phyloP scores from a whole-genome alignment of 2,888 invertebrate species.

The Crematogaster levior region DNA sequence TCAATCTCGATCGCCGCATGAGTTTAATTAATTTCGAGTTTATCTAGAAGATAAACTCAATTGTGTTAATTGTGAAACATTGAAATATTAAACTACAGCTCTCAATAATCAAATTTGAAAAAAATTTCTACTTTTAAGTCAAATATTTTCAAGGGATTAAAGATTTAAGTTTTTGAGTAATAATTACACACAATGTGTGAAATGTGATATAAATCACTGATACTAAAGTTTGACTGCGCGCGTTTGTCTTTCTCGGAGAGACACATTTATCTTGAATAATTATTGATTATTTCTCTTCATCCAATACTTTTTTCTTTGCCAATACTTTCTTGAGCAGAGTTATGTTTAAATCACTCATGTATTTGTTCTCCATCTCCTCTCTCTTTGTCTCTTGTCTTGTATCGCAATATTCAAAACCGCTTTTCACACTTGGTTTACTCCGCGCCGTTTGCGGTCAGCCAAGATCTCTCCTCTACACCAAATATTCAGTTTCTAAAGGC shows the following conservation, averaged over 20 bases:
- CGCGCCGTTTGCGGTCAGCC: conserved; percentile 27
- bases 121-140: neutral
- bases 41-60: conserved; percentile 3
- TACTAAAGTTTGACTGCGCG: conserved; percentile 13
- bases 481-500: conserved; percentile 41
- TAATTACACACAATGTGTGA: neutral
- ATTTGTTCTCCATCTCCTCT: neutral
- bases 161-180: conserved; percentile 36
- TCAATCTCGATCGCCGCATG: neutral
- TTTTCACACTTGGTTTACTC: conserved; percentile 36
- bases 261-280: conserved; percentile 35
- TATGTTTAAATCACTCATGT: conserved; percentile 1
- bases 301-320: too few relatives aligned
- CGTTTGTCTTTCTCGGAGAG: conserved; percentile 17
- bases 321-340: conserved; percentile 8
- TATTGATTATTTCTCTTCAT: conserved; percentile 16
- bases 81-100: neutral
- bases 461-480: conserved; percentile 26
- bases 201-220: conserved; percentile 26
- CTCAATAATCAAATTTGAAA: neutral
- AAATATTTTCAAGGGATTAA: conserved; percentile 34
- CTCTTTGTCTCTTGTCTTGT: neutral
- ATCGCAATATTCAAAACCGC: conserved; percentile 29
- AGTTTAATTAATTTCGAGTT: conserved; percentile 14
- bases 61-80: neutral